Conservation (phyloP, 2,113 vertebrate species). For the Nesogale talazaci region DNA sequence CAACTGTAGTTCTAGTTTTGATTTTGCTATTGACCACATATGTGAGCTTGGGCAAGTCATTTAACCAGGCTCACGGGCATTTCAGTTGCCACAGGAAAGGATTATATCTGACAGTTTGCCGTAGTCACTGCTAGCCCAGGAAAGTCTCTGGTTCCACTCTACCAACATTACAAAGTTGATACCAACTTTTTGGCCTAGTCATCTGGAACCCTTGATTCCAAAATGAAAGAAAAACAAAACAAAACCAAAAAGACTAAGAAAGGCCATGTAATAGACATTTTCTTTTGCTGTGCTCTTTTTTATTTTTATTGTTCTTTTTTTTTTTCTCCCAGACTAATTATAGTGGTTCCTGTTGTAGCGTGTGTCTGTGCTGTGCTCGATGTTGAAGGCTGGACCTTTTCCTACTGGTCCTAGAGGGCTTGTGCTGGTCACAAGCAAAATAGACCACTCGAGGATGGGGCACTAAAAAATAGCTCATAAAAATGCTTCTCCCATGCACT, state of each 20-base stretch:
- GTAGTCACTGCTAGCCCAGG: not conserved
- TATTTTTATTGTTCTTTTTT: constrained; percentile 12
- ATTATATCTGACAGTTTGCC: not conserved
- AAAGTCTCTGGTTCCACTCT: not conserved
- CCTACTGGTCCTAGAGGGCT: constrained; percentile 22
- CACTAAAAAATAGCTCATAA: constrained; percentile 63
- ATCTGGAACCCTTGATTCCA: constrained; percentile 24
- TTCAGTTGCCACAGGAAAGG: not conserved
- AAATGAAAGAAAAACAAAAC: constrained; percentile 14
- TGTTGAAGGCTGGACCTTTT: constrained; percentile 34
- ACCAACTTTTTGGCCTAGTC: constrained; percentile 19
- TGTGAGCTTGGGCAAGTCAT: not conserved
- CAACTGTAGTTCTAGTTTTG: not conserved
- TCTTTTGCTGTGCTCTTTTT: not conserved
- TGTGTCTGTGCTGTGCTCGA: not conserved
- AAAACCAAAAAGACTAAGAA: not conserved
- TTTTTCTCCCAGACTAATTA: not conserved
- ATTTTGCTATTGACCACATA: not conserved
- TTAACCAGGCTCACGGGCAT: not conserved
- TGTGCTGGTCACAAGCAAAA: constrained; percentile 43
- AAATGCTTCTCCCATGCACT: constrained; percentile 73
- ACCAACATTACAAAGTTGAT: not conserved
- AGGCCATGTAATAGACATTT: not conserved
- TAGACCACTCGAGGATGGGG: constrained; percentile 20
- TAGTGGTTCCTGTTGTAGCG: not conserved